phyloP scores from a whole-genome alignment of 2,113 vertebrate species.

The Actenoides hombroni region DNA sequence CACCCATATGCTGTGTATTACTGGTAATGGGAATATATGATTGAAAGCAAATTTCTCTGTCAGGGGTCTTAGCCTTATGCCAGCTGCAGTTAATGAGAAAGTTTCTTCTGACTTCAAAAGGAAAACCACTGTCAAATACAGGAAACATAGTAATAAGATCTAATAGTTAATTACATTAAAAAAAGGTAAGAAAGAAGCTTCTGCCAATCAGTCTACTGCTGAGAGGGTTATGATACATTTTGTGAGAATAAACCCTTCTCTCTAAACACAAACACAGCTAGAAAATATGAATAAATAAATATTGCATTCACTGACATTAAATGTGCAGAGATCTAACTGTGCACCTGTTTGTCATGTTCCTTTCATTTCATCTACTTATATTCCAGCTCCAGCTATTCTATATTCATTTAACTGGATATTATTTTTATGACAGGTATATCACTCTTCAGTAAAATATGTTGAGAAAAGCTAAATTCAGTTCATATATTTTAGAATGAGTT shows the following conservation, averaged over 20 bases:
- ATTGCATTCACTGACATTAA: neutral
- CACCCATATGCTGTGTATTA: neutral
- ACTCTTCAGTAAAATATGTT: neutral
- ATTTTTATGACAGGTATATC: neutral
- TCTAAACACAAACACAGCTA: neutral
- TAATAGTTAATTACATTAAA: constrained; percentile 2
- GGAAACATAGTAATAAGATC: neutral
- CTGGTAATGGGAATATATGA: neutral
- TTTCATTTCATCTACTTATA: neutral
- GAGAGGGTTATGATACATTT: neutral
- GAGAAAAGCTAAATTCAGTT: neutral
- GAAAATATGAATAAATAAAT: neutral
- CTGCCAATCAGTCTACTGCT: constrained; percentile 14
- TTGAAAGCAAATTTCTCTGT: constrained; percentile 61
- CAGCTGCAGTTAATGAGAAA: neutral
- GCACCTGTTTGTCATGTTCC: neutral
- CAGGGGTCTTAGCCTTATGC: neutral
- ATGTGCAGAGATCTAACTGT: neutral
- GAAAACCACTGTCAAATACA: neutral
- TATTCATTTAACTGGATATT: neutral
- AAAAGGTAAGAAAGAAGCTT: constrained; percentile 31
- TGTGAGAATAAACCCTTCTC: neutral
- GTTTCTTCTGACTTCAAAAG: neutral
- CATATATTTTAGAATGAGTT: neutral
- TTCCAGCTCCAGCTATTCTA: neutral